Evolutionary conservation across 2,113 vertebrate species (phyloP).

Genomic region (Thunnus thynnus): DNA sequence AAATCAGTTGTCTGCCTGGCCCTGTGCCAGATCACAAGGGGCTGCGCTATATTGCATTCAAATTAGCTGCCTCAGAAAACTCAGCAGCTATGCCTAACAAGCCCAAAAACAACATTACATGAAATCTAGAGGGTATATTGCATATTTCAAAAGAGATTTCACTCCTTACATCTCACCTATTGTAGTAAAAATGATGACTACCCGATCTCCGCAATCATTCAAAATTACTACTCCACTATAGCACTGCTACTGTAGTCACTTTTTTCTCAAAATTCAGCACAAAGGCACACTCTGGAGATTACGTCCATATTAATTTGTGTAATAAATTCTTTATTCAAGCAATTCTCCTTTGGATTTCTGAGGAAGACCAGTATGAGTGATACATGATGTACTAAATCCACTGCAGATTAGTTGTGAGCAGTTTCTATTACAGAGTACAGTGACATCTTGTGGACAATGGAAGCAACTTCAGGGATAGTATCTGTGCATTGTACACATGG

Average conservation of each 20-base stretch:
- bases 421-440: slow-evolving; percentile 26
- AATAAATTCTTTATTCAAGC: slow-evolving; percentile 60
- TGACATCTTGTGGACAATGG: slow-evolving; percentile 78
- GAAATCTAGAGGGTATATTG: slow-evolving; percentile 3
- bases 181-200: slow-evolving; percentile 35
- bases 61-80: slow-evolving; percentile 64
- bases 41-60: slow-evolving; percentile 67
- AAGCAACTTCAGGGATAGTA: not conserved
- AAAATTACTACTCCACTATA: not conserved
- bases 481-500: not conserved
- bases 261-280: not conserved
- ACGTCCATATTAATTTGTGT: slow-evolving; percentile 2
- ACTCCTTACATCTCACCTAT: slow-evolving; percentile 13
- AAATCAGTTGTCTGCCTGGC: slow-evolving; percentile 75
- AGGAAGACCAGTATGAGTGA: not conserved
- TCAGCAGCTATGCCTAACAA: slow-evolving; percentile 46
- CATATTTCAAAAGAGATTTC: slow-evolving; percentile 33
- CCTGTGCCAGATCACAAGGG: slow-evolving; percentile 60
- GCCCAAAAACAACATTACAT: slow-evolving; percentile 46
- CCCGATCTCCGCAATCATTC: not conserved
- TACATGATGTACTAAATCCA: not conserved
- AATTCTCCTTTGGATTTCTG: slow-evolving; percentile 14
- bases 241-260: not conserved
- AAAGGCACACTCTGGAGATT: slow-evolving; percentile 9
- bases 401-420: slow-evolving; percentile 39